Conservation (phyloP, 2,888 invertebrate genomes). For the Ophraella communa region DNA sequence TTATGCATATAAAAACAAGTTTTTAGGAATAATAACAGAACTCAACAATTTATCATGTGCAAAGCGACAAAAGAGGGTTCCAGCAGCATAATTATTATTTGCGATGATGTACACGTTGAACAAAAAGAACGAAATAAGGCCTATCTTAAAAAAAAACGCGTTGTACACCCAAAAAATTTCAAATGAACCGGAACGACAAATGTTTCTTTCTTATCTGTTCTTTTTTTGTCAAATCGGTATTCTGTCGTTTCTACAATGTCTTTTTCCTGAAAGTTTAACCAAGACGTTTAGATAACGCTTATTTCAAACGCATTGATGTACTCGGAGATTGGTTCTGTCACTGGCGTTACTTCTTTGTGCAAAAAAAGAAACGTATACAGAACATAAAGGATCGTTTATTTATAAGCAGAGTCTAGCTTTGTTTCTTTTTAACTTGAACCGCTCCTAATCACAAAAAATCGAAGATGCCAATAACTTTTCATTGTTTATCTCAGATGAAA, state of each 20-base stretch:
- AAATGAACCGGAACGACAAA: constrained; percentile 18
- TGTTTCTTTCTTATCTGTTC: constrained; percentile 14
- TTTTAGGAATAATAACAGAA: constrained; percentile 6
- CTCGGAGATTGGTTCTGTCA: neutral
- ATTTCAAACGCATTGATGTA: constrained; percentile 14
- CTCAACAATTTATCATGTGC: constrained; percentile 10
- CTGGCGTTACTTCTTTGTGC: neutral
- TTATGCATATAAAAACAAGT: constrained; percentile 18
- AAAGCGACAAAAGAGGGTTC: neutral
- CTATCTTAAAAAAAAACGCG: neutral
- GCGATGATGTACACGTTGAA: no score
- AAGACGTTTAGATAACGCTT: constrained; percentile 12
- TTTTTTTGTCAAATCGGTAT: constrained; percentile 15
- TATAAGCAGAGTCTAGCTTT: neutral
- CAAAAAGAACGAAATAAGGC: no score
- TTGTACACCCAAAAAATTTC: constrained; percentile 6
- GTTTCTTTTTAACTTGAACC: neutral
- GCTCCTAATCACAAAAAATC: neutral
- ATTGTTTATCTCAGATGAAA: no score
- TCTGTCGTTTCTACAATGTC: constrained; percentile 9
- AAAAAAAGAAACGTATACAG: neutral
- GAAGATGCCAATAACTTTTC: no score
- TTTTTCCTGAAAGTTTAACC: constrained; percentile 7
- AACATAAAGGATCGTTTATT: neutral
- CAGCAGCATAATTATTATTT: no score